A percentile compares a stretch with the other conserved stretches of the same genome.
These are phyloP conservation scores for Gavialis gangeticus DNA, from an alignment of 2,113 vertebrate species.

Conservation along the genomic window DNA sequence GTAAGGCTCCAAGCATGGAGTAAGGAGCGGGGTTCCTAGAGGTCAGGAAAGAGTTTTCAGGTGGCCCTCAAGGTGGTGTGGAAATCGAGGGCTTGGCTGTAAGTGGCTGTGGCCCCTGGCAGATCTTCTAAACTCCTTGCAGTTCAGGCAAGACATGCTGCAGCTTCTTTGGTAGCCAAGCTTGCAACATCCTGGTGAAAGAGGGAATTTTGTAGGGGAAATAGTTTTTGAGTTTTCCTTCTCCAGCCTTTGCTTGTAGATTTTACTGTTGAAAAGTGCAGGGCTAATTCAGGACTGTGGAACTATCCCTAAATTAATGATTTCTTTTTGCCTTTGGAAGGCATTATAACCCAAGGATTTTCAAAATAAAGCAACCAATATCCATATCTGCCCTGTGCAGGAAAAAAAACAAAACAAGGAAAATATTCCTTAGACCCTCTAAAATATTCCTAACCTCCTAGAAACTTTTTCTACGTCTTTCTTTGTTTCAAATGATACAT, in stretches of 20 bases:
- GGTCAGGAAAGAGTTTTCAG: neutral
- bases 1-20: no score
- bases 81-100: neutral
- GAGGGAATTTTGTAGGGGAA: neutral
- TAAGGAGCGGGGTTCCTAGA: no score
- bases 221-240: neutral
- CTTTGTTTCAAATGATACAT: neutral
- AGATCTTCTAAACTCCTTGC: neutral
- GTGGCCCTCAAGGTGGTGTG: neutral
- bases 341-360: neutral
- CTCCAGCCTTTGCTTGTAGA: neutral
- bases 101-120: neutral
- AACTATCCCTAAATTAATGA: neutral
- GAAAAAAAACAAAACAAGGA: neutral
- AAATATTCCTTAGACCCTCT: neutral
- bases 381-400: neutral
- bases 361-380: neutral
- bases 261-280: neutral
- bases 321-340: conserved; percentile 2
- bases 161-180: neutral
- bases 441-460: neutral
- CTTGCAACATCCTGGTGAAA: neutral
- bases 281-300: neutral
- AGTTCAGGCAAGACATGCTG: neutral
- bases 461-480: neutral